Percentiles rank a stretch among this genome's conserved stretches.
phyloP scores from a whole-genome alignment of 2,113 vertebrate species.

The Oreocharis arfaki region DNA sequence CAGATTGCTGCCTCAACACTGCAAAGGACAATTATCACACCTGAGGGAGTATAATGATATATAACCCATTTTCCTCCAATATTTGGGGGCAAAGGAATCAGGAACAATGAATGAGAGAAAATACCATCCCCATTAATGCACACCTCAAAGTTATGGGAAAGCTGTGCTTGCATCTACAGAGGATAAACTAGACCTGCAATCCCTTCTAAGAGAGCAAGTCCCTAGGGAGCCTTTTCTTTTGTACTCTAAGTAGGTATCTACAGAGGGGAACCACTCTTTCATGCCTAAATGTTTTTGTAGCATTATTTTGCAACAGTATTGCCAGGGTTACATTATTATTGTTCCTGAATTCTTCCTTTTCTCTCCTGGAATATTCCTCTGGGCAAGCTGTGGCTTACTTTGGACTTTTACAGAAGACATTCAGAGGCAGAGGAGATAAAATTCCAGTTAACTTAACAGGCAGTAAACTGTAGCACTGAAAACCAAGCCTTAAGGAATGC shows the following conservation, averaged over 20 bases:
- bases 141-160: not conserved
- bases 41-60: not conserved
- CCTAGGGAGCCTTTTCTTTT: conserved; percentile 10
- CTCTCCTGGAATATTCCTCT: conserved; percentile 28
- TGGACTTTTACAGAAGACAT: conserved; percentile 20
- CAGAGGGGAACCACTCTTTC: not conserved
- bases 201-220: not conserved
- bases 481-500: conserved; percentile 41
- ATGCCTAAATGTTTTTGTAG: conserved; percentile 23
- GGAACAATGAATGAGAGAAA: not conserved
- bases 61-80: not conserved
- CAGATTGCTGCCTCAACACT: not conserved
- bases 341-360: conserved; percentile 30
- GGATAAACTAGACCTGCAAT: not conserved
- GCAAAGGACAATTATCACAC: not conserved
- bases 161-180: not conserved
- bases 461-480: conserved; percentile 8
- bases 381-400: conserved; percentile 22
- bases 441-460: conserved; percentile 56
- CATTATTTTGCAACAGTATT: conserved; percentile 5
- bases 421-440: conserved; percentile 43
- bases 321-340: not conserved
- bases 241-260: conserved; percentile 16
- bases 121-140: not conserved
- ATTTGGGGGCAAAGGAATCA: not conserved